Evolutionary conservation across 2,797 vertebrate species (phyloP).

Genomic region (Florisuga fusca): DNA sequence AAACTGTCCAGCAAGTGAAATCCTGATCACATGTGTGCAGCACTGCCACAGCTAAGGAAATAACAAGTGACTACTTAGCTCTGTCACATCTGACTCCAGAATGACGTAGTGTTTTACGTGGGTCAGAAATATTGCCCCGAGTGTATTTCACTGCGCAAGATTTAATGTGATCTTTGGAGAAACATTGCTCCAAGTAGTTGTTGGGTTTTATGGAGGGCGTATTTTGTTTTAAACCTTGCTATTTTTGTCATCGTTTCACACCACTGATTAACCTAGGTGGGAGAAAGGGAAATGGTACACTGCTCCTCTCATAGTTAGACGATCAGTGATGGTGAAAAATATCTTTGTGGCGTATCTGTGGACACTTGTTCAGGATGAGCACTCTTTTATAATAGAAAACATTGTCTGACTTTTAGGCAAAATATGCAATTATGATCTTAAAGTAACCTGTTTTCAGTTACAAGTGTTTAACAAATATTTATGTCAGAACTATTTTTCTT

Average conservation of each 20-base stretch:
- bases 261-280: neutral
- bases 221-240: neutral
- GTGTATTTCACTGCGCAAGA: neutral
- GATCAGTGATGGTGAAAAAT: neutral
- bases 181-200: neutral
- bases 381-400: neutral
- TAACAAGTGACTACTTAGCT: neutral
- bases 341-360: neutral
- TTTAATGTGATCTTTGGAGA: neutral
- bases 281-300: neutral
- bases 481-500: neutral
- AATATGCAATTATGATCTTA: neutral
- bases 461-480: neutral
- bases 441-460: neutral
- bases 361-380: neutral
- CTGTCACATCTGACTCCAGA: neutral
- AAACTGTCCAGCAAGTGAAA: neutral
- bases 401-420: neutral
- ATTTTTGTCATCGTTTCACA: conserved; percentile 7
- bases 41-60: neutral
- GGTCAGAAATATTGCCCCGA: neutral
- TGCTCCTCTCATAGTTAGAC: neutral
- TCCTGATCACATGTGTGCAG: neutral
- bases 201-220: neutral
- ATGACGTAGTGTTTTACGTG: neutral